These are phyloP conservation scores for Archivesica marissinica DNA, from an alignment of 1,140 invertebrate genomes.

Conservation along the genomic window DNA sequence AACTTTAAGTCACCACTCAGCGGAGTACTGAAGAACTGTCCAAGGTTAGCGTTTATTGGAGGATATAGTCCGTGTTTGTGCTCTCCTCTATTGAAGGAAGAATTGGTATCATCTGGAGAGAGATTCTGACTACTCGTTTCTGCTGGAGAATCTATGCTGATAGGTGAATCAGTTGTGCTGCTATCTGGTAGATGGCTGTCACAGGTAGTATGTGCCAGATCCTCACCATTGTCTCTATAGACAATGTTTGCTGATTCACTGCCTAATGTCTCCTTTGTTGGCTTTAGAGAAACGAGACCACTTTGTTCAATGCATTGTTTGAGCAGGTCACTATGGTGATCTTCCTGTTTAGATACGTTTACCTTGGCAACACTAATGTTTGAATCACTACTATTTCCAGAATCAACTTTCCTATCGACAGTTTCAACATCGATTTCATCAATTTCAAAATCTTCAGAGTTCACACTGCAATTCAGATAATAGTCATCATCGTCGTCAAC, in stretches of 20 bases:
- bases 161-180: conserved; percentile 22
- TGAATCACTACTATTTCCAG: not conserved
- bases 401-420: conserved; percentile 6
- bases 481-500: conserved; percentile 48
- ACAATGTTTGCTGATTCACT: not conserved
- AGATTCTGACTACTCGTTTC: conserved; percentile 43
- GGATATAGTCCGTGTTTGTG: not conserved
- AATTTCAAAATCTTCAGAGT: conserved; percentile 60
- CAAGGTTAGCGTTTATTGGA: not conserved
- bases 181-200: conserved; percentile 8
- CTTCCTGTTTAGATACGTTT: not conserved
- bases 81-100: conserved; percentile 31
- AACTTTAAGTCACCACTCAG: not conserved
- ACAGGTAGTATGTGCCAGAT: conserved; percentile 15
- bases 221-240: not conserved
- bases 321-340: conserved; percentile 21
- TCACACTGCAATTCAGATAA: conserved; percentile 57
- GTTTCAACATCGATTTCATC: conserved; percentile 57
- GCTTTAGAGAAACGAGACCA: conserved; percentile 24
- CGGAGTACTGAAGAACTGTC: conserved; percentile 42
- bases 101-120: conserved; percentile 7
- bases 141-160: conserved; percentile 36
- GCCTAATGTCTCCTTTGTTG: not conserved
- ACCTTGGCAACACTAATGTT: not conserved
- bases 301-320: conserved; percentile 44